Percentiles rank a stretch among this genome's conserved stretches.
Evolutionary conservation across 2,797 vertebrate genomes (phyloP).

Genomic region (Loris lydekkerianus): DNA sequence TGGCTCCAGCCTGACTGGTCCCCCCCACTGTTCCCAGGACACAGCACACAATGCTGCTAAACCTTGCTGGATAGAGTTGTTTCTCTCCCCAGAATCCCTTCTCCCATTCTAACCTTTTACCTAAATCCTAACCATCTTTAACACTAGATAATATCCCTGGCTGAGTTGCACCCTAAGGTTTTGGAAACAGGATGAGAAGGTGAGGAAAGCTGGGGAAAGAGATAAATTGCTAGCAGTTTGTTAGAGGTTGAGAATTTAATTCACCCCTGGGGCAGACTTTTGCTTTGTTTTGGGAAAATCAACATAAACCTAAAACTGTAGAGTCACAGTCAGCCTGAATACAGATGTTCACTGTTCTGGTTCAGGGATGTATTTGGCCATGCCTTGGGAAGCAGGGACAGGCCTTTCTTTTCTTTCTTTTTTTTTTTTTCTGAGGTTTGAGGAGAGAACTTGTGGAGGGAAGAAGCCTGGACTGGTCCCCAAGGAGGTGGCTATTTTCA

Average conservation of each 20-base stretch:
- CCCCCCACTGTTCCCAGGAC: neutral
- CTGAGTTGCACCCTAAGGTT: neutral
- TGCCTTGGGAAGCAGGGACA: neutral
- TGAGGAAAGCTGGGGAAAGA: neutral
- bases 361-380: neutral
- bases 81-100: neutral
- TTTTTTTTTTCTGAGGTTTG: neutral
- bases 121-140: constrained; percentile 39
- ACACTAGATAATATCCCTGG: neutral
- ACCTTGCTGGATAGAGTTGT: neutral
- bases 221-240: neutral
- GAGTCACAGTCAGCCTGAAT: neutral
- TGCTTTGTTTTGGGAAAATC: constrained; percentile 61
- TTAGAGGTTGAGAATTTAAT: constrained; percentile 36
- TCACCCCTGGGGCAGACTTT: neutral
- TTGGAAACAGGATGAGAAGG: constrained; percentile 1
- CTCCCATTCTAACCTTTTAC: neutral
- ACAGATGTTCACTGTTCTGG: constrained; percentile 33
- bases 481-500: constrained; percentile 26
- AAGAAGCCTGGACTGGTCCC: neutral
- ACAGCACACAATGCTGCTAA: neutral
- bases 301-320: neutral
- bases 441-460: neutral
- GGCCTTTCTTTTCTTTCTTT: neutral
- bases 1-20: neutral